Conservation (phyloP, 2,113 vertebrate genomes). For the Galemys pyrenaicus region DNA sequence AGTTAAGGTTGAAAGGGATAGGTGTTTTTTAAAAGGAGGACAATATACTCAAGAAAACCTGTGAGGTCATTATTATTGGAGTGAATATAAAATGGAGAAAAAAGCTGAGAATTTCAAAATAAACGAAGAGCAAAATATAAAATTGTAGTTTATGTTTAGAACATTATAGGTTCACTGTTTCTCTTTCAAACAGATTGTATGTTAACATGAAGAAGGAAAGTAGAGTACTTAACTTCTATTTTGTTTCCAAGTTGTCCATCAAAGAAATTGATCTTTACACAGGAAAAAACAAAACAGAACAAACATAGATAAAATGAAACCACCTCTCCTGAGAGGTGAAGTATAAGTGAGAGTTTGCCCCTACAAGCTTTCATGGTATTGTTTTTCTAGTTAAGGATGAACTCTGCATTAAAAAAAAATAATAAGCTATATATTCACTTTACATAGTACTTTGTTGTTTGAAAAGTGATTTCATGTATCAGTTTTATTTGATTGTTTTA, state of each 20-base stretch:
- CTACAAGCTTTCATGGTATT: neutral
- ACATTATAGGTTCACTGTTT: neutral
- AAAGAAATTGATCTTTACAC: neutral
- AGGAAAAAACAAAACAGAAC: neutral
- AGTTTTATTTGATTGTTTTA: neutral
- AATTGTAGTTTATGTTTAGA: neutral
- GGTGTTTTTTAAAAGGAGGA: neutral
- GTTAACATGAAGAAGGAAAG: constrained; percentile 12
- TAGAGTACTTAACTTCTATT: neutral
- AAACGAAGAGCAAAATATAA: neutral
- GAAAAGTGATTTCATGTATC: neutral
- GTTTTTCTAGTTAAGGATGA: neutral
- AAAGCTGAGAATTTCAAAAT: constrained; percentile 14
- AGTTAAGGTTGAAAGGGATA: neutral
- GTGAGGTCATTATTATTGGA: neutral
- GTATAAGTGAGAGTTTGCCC: neutral
- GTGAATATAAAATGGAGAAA: neutral
- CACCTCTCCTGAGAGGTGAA: neutral
- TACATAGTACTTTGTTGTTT: neutral
- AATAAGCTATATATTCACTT: neutral
- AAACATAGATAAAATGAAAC: neutral
- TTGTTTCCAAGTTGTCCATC: neutral
- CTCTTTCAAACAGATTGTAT: neutral
- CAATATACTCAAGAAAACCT: neutral
- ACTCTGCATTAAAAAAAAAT: neutral